These are phyloP conservation scores for Sylvilagus floridanus DNA, from an alignment of 2,797 vertebrate genomes.

Conservation along the genomic window DNA sequence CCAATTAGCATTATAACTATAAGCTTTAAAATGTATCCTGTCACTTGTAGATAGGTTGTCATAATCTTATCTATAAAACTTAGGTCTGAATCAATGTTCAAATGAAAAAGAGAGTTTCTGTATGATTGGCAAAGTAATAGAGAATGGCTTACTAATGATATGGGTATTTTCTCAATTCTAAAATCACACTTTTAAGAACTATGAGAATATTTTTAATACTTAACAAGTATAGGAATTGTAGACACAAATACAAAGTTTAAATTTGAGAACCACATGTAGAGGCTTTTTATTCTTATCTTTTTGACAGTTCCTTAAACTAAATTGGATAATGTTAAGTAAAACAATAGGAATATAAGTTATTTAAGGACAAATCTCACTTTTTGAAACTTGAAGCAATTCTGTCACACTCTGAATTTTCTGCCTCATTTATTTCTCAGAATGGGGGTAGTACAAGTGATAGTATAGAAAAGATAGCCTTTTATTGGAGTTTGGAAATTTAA, in stretches of 20 bases:
- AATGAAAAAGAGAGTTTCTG: neutral
- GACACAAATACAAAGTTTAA: neutral
- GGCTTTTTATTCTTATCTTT: neutral
- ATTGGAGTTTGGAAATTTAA: neutral
- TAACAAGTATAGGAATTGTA: neutral
- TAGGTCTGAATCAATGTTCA: neutral
- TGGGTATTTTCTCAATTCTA: neutral
- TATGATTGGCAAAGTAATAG: neutral
- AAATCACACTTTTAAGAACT: neutral
- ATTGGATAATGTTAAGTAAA: neutral
- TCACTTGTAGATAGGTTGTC: neutral
- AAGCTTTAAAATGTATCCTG: neutral
- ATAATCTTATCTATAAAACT: neutral
- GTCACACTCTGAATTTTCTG: neutral
- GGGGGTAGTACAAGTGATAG: neutral
- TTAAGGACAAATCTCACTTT: neutral
- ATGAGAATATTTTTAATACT: neutral
- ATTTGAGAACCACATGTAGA: neutral
- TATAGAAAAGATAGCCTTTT: neutral
- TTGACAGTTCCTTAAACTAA: neutral
- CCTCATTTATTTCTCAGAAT: neutral
- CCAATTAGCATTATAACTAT: neutral
- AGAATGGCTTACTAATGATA: neutral
- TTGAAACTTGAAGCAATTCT: slow-evolving; percentile 1
- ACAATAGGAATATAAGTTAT: neutral